Conservation (phyloP, 2,113 vertebrate species). For the Percina caprodes region DNA sequence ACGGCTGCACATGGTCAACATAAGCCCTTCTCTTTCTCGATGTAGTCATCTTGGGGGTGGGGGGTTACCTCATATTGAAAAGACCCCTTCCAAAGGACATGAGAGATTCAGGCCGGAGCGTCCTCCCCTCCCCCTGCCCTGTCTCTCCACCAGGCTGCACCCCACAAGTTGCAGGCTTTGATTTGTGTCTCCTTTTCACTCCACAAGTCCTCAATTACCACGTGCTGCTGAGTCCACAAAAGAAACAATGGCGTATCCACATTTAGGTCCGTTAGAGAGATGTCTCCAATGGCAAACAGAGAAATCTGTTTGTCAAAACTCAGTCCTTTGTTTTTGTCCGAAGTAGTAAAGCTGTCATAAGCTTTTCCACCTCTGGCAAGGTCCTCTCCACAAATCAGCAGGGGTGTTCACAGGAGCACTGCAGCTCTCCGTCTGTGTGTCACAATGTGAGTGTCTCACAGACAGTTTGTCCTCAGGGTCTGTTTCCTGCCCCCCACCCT, state of each 20-base stretch:
- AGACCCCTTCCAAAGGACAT: slow-evolving; percentile 65
- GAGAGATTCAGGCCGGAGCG: slow-evolving; percentile 50
- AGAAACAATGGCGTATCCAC: slow-evolving; percentile 24
- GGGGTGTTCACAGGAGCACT: slow-evolving; percentile 13
- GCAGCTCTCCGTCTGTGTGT: slow-evolving; percentile 26
- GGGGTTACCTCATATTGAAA: slow-evolving; percentile 64
- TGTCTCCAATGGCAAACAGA: slow-evolving; percentile 20
- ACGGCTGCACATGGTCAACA: slow-evolving; percentile 51
- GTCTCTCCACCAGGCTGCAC: slow-evolving; percentile 34
- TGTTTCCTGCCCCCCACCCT: slow-evolving; percentile 52
- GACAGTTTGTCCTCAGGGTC: slow-evolving; percentile 28
- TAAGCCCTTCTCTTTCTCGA: slow-evolving; percentile 29
- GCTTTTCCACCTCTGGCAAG: slow-evolving; percentile 10
- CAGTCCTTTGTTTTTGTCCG: slow-evolving; percentile 32
- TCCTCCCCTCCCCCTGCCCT: slow-evolving; percentile 76
- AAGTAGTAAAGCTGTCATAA: slow-evolving; percentile 34
- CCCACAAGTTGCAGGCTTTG: slow-evolving; percentile 49
- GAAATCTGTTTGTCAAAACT: slow-evolving; percentile 36
- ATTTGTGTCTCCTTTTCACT: slow-evolving; percentile 35
- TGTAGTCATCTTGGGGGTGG: slow-evolving; percentile 36
- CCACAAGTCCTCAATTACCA: slow-evolving; percentile 9
- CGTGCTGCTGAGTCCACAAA: slow-evolving; percentile 25
- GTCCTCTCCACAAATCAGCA: slow-evolving; percentile 26
- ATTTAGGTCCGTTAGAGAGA: slow-evolving; percentile 12
- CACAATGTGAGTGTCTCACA: slow-evolving; percentile 32